A percentile compares a stretch with the other conserved stretches of the same genome.
These are phyloP conservation scores for Leptopilina boulardi DNA, from an alignment of 1,140 invertebrate species.

Conservation along the genomic window DNA sequence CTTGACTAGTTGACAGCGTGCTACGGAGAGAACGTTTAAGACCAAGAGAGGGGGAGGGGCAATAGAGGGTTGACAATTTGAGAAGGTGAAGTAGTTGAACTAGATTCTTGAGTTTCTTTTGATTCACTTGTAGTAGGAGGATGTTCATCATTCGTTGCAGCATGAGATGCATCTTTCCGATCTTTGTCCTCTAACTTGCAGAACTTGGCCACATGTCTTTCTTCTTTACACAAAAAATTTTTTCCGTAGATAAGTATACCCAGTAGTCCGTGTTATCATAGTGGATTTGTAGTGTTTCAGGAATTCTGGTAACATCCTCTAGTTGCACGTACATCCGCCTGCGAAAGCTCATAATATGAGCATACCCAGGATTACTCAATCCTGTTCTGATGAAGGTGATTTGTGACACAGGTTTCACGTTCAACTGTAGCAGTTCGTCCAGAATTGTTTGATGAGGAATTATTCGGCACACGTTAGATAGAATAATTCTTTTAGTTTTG, in stretches of 20 bases:
- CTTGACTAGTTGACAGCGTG: too few species aligned
- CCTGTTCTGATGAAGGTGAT: conserved; percentile 33
- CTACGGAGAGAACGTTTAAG: background rate
- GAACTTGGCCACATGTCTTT: conserved; percentile 28
- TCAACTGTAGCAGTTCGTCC: conserved; percentile 7
- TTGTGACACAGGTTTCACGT: background rate
- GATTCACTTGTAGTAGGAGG: background rate
- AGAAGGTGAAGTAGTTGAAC: background rate
- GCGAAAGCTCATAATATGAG: conserved; percentile 38
- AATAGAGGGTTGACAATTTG: background rate
- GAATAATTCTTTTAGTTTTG: conserved; percentile 47
- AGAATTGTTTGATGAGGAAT: conserved; percentile 41
- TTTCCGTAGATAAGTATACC: conserved; percentile 34
- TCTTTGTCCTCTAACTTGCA: background rate
- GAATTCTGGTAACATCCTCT: too few species aligned
- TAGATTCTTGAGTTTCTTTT: background rate
- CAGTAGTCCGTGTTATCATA: conserved; percentile 35
- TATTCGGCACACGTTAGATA: conserved; percentile 50
- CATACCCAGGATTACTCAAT: background rate
- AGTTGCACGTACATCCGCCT: conserved; percentile 6
- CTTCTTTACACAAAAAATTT: conserved; percentile 26
- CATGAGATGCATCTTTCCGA: background rate
- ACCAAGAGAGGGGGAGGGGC: background rate
- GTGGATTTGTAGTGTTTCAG: background rate
- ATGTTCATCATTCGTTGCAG: background rate